Conservation (phyloP, 2,113 vertebrate species). For the Petromus typicus region DNA sequence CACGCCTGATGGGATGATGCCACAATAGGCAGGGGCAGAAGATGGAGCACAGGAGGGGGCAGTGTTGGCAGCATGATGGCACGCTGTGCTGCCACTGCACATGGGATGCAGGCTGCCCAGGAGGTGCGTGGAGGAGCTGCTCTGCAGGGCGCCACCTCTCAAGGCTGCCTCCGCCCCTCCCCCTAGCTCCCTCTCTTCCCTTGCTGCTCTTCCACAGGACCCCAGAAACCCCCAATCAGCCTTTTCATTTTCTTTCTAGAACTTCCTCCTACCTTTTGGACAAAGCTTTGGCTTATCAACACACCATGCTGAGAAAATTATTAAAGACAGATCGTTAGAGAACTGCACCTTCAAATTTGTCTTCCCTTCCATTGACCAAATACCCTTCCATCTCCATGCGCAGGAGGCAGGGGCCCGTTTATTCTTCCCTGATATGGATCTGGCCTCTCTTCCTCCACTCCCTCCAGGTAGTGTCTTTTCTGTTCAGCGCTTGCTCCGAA, state of each 20-base stretch:
- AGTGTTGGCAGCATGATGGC: neutral
- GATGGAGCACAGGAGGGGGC: neutral
- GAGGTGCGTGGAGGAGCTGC: neutral
- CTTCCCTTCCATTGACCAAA: neutral
- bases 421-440: neutral
- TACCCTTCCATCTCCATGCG: neutral
- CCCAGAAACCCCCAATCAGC: neutral
- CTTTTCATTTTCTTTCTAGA: neutral
- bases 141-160: rapidly evolving
- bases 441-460: neutral
- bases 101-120: too few species aligned
- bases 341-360: neutral
- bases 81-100: neutral
- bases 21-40: neutral
- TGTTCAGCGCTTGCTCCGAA: neutral
- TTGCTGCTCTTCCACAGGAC: neutral
- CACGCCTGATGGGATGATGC: neutral
- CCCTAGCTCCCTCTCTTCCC: rapidly evolving
- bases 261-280: neutral
- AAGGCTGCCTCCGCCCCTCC: neutral
- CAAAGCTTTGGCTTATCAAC: neutral
- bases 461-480: neutral
- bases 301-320: neutral
- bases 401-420: neutral
- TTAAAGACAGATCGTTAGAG: neutral